A percentile compares a stretch with the other conserved stretches of the same genome.
These are phyloP conservation scores for Tipula helvola DNA, from an alignment of 2,888 invertebrate species.

Conservation along the genomic window DNA sequence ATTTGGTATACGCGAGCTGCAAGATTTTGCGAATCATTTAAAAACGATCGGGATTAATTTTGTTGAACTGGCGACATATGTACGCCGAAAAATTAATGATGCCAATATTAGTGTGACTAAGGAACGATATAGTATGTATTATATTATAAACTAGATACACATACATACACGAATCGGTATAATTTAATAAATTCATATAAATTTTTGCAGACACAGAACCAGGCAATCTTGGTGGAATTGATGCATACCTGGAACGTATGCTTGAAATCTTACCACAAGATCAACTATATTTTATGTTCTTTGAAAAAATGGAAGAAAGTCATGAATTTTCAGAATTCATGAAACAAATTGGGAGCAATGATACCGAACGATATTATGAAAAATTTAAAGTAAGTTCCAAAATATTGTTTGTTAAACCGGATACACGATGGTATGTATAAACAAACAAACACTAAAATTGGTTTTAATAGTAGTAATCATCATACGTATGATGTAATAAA, in stretches of 20 bases:
- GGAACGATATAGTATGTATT: background rate
- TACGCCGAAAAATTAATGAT: background rate
- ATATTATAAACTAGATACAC: no score
- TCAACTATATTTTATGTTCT: constrained; percentile 5
- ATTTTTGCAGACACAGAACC: background rate
- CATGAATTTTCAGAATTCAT: background rate
- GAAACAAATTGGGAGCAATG: background rate
- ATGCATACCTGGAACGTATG: background rate
- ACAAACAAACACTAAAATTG: background rate
- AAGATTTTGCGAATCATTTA: background rate
- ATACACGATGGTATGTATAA: background rate
- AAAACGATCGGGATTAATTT: background rate
- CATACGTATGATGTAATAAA: background rate
- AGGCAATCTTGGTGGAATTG: background rate
- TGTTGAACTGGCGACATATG: background rate
- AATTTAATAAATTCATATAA: background rate
- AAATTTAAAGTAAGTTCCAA: background rate
- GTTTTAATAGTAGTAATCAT: background rate
- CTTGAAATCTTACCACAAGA: background rate
- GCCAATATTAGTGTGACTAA: background rate
- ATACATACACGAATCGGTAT: background rate
- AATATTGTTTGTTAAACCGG: background rate
- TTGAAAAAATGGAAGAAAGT: background rate
- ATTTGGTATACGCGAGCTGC: background rate
- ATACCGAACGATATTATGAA: background rate